Base-by-base conservation (phyloP, 2,797 vertebrate species). In the Cottoperca gobio region DNA sequence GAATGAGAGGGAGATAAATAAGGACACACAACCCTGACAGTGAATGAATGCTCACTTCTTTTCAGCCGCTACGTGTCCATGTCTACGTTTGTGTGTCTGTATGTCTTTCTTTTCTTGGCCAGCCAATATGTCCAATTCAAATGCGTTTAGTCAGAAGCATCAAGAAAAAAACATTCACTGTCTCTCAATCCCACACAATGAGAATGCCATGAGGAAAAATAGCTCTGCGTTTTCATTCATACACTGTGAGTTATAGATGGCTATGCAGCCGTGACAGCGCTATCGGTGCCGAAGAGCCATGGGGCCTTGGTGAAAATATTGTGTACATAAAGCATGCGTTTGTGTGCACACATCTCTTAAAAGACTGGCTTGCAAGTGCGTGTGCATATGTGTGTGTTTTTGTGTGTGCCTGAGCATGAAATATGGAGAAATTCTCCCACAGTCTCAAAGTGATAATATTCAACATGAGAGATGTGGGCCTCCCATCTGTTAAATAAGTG, bases 1-100 rank as follows among this genome's bases (percentile, higher is more conserved):
- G 86, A 89, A 86, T 73, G 72, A 82, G 79, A 70, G 76, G 61
- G 72, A 86, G 86, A 92, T 90, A 89, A 90, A 91, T 85, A 89
- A 87, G 73, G 75, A 67, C 54, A 16, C 16, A 26, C 45, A 35
- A 48, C 79, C 61, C 37, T 55, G 75, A 79, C 70, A 57, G 68
- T 42, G 70, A 84, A 86, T 45, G 58, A 88, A 85, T 45, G 65
- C 33, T 50, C 55, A 33, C 67, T 69, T n/a, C n/a, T n/a, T 66
- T 40, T 61, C 31, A 61, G 63, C 37, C 45, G n/a, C 45, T 50
- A 24, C 72, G 80, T 77, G 75, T 85, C 83, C 55, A 1, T 40
- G 70, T 40, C 43, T 28, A 35, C 12, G 31, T 26, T 69, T 65
- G 10, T 35, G 13, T 16, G 9, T 72, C 55, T 81, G n/a, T 71